These are phyloP conservation scores for Tipula unca DNA, from an alignment of 2,888 invertebrate species.

Conservation along the genomic window DNA sequence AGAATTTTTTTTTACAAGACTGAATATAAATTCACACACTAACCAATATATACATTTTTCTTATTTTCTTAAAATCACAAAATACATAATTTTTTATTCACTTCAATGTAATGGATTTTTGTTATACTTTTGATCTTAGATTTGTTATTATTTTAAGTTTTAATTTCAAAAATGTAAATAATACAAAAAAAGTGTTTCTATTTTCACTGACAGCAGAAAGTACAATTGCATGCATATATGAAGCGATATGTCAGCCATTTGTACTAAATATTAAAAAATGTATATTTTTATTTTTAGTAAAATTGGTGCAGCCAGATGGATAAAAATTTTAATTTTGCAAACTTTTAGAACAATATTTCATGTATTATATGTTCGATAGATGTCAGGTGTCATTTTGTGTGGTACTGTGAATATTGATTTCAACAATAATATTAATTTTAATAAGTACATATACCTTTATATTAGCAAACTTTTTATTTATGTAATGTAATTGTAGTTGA, in stretches of 20 bases:
- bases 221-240: background rate
- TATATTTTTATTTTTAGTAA: background rate
- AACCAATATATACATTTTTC: background rate
- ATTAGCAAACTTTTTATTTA: too few species aligned
- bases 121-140: background rate
- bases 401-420: too few species aligned
- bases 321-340: background rate
- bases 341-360: background rate
- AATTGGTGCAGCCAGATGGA: background rate
- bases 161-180: background rate
- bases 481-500: too few species aligned
- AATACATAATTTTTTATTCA: background rate
- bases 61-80: background rate
- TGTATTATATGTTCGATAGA: background rate
- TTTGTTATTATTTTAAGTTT: background rate
- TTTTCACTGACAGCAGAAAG: background rate
- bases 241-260: slow-evolving; percentile 14
- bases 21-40: background rate
- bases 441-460: too few species aligned
- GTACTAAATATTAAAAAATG: background rate
- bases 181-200: background rate
- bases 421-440: too few species aligned
- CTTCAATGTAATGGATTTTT: background rate
- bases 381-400: background rate
- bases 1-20: background rate